Conservation (phyloP, 2,113 vertebrate genomes). For the Corydoras sp. region DNA sequence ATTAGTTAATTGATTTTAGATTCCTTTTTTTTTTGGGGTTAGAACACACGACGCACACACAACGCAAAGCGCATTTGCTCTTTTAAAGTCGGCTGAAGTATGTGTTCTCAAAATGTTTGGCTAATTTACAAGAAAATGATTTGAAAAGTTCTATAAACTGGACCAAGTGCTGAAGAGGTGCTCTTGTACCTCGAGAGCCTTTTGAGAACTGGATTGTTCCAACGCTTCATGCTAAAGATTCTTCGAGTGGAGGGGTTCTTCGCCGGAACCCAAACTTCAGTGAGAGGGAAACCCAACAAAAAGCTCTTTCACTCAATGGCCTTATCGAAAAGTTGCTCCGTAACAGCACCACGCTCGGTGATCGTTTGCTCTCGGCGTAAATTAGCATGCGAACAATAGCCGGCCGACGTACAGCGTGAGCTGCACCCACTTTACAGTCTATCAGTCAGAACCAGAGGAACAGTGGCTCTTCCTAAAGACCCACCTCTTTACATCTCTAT, state of each 20-base stretch:
- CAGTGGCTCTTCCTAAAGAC: conserved; percentile 61
- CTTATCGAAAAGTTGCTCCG: conserved; percentile 63
- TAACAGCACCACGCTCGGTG: conserved; percentile 55
- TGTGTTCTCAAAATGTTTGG: conserved; percentile 40
- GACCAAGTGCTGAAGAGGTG: conserved; percentile 32
- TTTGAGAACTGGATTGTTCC: conserved; percentile 42
- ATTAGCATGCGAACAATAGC: conserved; percentile 67
- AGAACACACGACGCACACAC: too few relatives aligned
- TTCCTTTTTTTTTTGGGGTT: too few relatives aligned
- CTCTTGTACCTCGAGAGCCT: conserved; percentile 54
- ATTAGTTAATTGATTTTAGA: too few relatives aligned
- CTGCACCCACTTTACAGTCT: conserved; percentile 63
- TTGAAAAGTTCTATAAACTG: conserved; percentile 22
- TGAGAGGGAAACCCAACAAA: conserved; percentile 57
- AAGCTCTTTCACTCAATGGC: conserved; percentile 59
- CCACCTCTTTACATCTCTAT: conserved; percentile 75
- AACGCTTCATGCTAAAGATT: conserved; percentile 38
- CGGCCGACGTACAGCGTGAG: conserved; percentile 50
- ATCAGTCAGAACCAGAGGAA: conserved; percentile 57
- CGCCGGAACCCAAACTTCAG: conserved; percentile 60
- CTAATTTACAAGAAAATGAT: conserved; percentile 46
- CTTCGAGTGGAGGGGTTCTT: conserved; percentile 46
- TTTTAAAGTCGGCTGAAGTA: conserved; percentile 32
- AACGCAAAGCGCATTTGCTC: conserved; percentile 22
- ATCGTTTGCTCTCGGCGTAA: conserved; percentile 52